phyloP scores from a whole-genome alignment of 2,113 vertebrate species.

The Natator depressus region DNA sequence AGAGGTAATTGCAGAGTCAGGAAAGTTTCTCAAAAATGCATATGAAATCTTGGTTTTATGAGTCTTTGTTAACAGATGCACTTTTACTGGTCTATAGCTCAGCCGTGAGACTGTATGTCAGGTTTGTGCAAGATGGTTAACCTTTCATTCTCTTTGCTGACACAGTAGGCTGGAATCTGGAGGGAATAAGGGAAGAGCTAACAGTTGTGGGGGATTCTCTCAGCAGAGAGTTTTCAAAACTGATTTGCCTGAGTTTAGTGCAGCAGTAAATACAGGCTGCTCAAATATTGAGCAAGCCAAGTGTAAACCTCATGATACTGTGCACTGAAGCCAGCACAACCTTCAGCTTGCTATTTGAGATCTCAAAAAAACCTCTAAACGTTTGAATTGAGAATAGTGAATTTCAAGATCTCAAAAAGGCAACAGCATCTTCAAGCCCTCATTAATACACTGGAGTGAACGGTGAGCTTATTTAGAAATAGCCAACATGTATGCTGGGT shows the following conservation, averaged over 20 bases:
- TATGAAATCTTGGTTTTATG: neutral
- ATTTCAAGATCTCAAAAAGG: neutral
- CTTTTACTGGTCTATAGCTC: too few relatives aligned
- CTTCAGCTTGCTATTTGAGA: neutral
- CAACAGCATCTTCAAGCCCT: neutral
- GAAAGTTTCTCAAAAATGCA: neutral
- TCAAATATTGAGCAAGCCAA: neutral
- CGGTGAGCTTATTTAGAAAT: neutral
- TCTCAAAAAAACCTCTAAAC: neutral
- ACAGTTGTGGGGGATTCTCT: neutral
- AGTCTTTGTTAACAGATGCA: neutral
- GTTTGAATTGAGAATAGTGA: neutral
- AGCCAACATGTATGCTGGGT: neutral
- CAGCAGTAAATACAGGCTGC: neutral
- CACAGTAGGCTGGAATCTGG: neutral
- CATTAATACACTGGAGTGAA: neutral
- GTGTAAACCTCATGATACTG: neutral
- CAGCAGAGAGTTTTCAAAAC: neutral
- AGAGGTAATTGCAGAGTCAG: rapidly evolving
- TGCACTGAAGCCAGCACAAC: neutral
- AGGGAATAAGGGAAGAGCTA: rapidly evolving
- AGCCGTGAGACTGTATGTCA: rapidly evolving
- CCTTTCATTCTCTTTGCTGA: neutral
- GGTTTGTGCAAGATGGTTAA: rapidly evolving
- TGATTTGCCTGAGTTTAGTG: neutral